Base-by-base conservation (phyloP, 2,888 invertebrate genomes). In the Caenorhabditis drosophilae region DNA sequence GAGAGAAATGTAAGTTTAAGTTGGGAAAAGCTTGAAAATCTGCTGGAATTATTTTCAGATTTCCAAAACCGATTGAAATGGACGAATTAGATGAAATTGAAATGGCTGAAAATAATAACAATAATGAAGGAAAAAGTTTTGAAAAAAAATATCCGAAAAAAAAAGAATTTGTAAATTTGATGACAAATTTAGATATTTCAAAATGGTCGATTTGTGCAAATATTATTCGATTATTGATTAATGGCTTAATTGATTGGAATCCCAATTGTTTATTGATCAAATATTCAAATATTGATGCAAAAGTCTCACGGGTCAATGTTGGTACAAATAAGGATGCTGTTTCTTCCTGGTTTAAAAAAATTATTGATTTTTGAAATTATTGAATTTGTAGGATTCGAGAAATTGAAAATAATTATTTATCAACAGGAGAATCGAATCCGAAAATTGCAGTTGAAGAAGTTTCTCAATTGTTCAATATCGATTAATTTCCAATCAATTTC, bases 31-130 rank as follows among this genome's bases (percentile, higher is more conserved):
- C n/a, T n/a, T n/a, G n/a, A n/a, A n/a, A n/a, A n/a, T n/a, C n/a
- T n/a, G n/a, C n/a, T n/a, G 6, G 31, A 31, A 9, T 31, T 31
- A 12, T 31, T 31, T 31, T 9, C 31, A 31, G 31, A 31, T 31
- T 36, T 36, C 36, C 36, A 36, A n/a, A 9, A 36, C 36, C 36
- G n/a, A 36, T 36, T 36, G 36, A 36, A n/a, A 36, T n/a, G 36
- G 36, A 36, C n/a, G 11, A 36, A 4, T 15, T 4, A n/a, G 36
- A 36, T 36, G 16, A 9, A 36, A n/a, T 36, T 36, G 4, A 4
- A 6, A 31, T 6, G 6, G 31, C 7, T 31, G 12, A 31, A 12
- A 12, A 31, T 31, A 31, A 9, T 12, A 31, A 31, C 12, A 31
- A 31, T 31, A 31, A 31, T 31, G 7, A 31, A 12, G 31, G 12